Percentiles rank a stretch among this genome's conserved stretches.
These are phyloP conservation scores for Eilema caniola DNA, from an alignment of 2,888 invertebrate genomes.

Conservation along the genomic window DNA sequence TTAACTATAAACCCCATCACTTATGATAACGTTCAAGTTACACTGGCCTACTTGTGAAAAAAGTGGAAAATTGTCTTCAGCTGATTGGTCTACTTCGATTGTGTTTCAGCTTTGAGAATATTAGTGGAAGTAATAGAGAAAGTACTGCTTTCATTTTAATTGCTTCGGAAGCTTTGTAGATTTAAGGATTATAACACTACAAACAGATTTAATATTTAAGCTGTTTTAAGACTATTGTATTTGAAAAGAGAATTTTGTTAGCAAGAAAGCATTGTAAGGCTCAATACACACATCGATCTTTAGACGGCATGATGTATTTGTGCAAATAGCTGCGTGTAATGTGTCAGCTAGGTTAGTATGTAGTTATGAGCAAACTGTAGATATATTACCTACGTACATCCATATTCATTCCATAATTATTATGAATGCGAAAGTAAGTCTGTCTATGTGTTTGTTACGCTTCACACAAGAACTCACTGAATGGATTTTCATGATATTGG, in stretches of 20 bases:
- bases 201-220: conserved; percentile 7
- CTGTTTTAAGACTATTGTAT: conserved; percentile 6
- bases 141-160: conserved; percentile 20
- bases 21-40: conserved; percentile 29
- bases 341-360: too few species aligned
- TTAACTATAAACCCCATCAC: conserved; percentile 11
- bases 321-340: too few species aligned
- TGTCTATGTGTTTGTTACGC: too few species aligned
- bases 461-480: too few species aligned
- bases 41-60: conserved; percentile 66
- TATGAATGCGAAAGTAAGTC: too few species aligned
- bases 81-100: conserved; percentile 27
- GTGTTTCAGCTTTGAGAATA: conserved; percentile 30
- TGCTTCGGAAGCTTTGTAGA: conserved; percentile 15
- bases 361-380: too few species aligned
- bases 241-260: neutral
- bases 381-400: too few species aligned
- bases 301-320: too few species aligned
- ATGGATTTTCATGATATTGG: too few species aligned
- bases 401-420: too few species aligned
- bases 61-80: conserved; percentile 55
- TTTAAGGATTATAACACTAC: conserved; percentile 18
- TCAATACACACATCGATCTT: too few species aligned
- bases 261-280: neutral
- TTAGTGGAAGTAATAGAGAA: conserved; percentile 19